A percentile compares a stretch with the other conserved stretches of the same genome.
These are phyloP conservation scores for Cryptocephalus primarius DNA, from an alignment of 2,888 invertebrate genomes.

Conservation along the genomic window DNA sequence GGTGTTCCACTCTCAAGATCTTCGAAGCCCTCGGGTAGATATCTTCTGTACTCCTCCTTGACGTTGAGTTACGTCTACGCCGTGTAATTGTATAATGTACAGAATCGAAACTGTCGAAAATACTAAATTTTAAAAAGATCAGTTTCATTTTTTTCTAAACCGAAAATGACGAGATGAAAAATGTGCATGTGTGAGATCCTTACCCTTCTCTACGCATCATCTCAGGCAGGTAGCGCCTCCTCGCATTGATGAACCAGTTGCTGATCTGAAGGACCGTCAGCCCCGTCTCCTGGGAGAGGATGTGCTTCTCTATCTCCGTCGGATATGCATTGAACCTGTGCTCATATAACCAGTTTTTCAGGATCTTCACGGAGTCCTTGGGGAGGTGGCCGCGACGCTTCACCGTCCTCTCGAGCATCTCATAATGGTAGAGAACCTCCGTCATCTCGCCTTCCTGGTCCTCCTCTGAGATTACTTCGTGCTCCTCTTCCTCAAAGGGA, in stretches of 20 bases:
- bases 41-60: conserved; percentile 9
- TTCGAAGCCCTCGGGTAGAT: conserved; percentile 25
- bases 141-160: neutral
- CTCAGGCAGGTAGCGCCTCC: conserved; percentile 33
- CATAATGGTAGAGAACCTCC: conserved; percentile 23
- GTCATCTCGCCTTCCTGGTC: conserved; percentile 24
- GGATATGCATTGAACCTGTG: conserved; percentile 37
- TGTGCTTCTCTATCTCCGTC: conserved; percentile 36
- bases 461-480: conserved; percentile 24
- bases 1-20: conserved; percentile 22
- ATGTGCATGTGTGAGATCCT: neutral
- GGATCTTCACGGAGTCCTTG: conserved; percentile 34
- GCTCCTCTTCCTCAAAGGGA: conserved; percentile 23
- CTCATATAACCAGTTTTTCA: conserved; percentile 36
- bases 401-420: conserved; percentile 18
- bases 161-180: neutral
- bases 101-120: conserved; percentile 26
- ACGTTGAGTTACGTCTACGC: conserved; percentile 24
- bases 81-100: conserved; percentile 35
- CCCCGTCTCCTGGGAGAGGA: conserved; percentile 34
- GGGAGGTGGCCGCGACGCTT: conserved; percentile 34
- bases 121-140: neutral
- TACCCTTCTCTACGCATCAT: conserved; percentile 36
- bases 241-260: conserved; percentile 37
- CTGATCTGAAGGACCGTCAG: conserved; percentile 36